Evolutionary conservation across 2,113 vertebrate genomes (phyloP).

Genomic region (Protomyctophum bolini): DNA sequence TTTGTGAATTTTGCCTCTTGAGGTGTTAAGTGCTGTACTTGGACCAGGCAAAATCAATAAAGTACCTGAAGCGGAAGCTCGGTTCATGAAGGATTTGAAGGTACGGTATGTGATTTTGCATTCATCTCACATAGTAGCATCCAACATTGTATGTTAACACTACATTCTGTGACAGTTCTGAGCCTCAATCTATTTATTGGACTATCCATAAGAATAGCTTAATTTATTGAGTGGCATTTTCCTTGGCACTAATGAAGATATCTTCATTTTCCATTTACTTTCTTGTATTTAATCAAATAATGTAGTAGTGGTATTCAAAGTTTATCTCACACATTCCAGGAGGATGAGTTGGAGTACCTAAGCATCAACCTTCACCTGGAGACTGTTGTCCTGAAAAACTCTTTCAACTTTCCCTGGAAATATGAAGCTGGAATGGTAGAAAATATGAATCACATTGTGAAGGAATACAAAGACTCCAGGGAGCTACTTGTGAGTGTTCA

Average conservation of each 20-base stretch:
- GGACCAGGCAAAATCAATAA: constrained; percentile 84
- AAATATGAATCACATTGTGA: constrained; percentile 81
- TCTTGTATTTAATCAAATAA: too few species aligned
- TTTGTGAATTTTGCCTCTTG: constrained; percentile 18
- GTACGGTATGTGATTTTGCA: constrained; percentile 71
- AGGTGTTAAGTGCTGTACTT: constrained; percentile 85
- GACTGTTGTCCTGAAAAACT: constrained; percentile 78
- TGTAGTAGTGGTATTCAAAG: too few species aligned
- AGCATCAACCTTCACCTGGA: constrained; percentile 85
- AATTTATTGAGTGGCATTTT: too few species aligned
- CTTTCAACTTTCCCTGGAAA: constrained; percentile 84
- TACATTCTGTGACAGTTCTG: neutral
- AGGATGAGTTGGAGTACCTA: constrained; percentile 81
- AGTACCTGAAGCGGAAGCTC: constrained; percentile 79
- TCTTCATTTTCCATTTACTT: too few species aligned
- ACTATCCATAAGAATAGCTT: too few species aligned
- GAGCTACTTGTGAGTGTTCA: constrained; percentile 83
- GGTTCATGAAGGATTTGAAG: constrained; percentile 80
- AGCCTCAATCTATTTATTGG: neutral
- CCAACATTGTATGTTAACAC: neutral
- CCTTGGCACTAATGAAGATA: too few species aligned
- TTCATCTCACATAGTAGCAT: neutral
- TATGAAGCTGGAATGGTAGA: constrained; percentile 85
- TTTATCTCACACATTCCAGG: constrained; percentile 68
- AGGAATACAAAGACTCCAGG: constrained; percentile 85